Conservation (phyloP, 2,113 vertebrate genomes). For the Cyprinodon tularosa region DNA sequence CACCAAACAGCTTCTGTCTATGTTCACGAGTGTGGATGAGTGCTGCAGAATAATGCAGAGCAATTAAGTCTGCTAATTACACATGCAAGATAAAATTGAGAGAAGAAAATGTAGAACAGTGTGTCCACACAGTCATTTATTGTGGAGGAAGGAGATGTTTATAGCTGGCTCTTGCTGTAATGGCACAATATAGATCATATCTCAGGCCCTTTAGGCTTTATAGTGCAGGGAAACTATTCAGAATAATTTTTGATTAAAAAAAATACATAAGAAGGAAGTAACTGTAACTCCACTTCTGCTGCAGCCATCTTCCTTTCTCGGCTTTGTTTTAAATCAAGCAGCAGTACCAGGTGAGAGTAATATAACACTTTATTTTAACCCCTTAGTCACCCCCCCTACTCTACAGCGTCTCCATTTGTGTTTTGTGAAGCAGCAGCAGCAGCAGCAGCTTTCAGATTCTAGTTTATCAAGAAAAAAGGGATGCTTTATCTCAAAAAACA, state of each 20-base stretch:
- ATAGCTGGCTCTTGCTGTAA: slow-evolving; percentile 26
- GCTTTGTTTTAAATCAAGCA: not conserved
- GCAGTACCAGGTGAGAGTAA: not conserved
- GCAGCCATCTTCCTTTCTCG: not conserved
- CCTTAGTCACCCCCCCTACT: not conserved
- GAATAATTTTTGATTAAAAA: not conserved
- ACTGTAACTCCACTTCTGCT: not conserved
- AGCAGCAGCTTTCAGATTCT: too few relatives aligned
- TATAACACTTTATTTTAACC: not conserved
- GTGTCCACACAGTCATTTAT: not conserved
- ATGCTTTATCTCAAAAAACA: too few relatives aligned
- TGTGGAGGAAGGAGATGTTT: not conserved
- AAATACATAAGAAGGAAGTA: not conserved
- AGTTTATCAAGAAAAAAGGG: too few relatives aligned
- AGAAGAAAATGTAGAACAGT: slow-evolving; percentile 26
- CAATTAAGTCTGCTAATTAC: slow-evolving; percentile 59
- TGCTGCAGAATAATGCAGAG: slow-evolving; percentile 10
- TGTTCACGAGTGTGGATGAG: not conserved
- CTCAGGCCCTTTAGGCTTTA: slow-evolving; percentile 18
- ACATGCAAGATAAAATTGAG: slow-evolving; percentile 35
- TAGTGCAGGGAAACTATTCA: not conserved
- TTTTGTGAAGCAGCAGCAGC: too few relatives aligned
- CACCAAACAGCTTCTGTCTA: slow-evolving; percentile 36
- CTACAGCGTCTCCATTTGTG: too few relatives aligned
- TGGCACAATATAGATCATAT: slow-evolving; percentile 44